A percentile compares a stretch with the other conserved stretches of the same genome.
These are phyloP conservation scores for Trinectes maculatus DNA, from an alignment of 2,113 vertebrate species.

Conservation along the genomic window DNA sequence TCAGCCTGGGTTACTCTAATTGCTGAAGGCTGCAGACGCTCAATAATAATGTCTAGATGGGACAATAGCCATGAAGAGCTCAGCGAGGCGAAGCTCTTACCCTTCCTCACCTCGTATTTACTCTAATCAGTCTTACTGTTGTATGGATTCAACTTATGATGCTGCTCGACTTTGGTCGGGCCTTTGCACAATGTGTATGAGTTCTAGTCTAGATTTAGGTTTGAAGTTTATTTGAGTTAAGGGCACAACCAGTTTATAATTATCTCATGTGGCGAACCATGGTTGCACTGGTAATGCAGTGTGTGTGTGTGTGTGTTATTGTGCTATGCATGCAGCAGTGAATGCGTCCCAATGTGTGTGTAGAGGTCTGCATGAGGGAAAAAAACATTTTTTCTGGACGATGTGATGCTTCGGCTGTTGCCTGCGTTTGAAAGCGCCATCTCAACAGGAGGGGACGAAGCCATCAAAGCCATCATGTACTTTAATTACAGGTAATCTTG, in stretches of 20 bases:
- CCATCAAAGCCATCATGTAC: constrained; percentile 84
- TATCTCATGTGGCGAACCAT: constrained; percentile 38
- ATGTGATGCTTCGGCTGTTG: constrained; percentile 51
- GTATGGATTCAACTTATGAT: neutral
- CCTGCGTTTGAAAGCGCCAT: constrained; percentile 68
- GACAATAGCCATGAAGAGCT: constrained; percentile 63
- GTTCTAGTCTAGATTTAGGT: too few relatives aligned
- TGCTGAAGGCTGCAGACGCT: constrained; percentile 33
- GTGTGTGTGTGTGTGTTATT: neutral
- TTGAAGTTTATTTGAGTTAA: too few relatives aligned
- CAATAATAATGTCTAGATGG: constrained; percentile 56
- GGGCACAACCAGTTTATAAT: constrained; percentile 43
- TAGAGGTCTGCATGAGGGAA: constrained; percentile 35
- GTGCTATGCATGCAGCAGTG: constrained; percentile 9
- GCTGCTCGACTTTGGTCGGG: too few relatives aligned
- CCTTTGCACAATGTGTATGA: too few relatives aligned
- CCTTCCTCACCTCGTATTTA: constrained; percentile 64
- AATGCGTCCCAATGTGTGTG: neutral
- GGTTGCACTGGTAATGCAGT: constrained; percentile 23
- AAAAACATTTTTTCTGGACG: constrained; percentile 56
- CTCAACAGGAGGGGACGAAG: constrained; percentile 74
- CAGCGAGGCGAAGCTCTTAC: constrained; percentile 50
- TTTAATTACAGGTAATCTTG: constrained; percentile 86
- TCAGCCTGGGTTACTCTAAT: constrained; percentile 32
- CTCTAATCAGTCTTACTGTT: constrained; percentile 68